Evolutionary conservation across 2,888 invertebrate species (phyloP), one percentile per base, ranked within the genome.

Genomic region (Agonopterix subpropinquella): DNA sequence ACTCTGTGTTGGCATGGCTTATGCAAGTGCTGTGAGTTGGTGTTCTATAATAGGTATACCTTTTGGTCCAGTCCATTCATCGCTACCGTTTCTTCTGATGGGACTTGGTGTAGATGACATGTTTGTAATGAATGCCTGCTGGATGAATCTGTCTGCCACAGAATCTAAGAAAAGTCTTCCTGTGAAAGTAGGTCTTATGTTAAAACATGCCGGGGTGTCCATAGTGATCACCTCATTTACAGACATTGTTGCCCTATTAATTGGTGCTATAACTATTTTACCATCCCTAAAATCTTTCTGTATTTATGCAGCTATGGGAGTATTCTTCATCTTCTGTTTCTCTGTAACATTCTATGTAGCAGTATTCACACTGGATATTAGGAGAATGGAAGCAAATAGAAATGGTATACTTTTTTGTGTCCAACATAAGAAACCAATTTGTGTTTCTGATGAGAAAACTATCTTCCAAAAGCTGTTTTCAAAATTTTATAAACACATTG

Each of bases 101-200:
- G 95, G 95, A 53, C 90, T 95, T 59, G 93, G 94, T 37, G 92
- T 96, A 18, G 96, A 96, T 64, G 96, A 96, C 67, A 94, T 95
- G 91, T 95, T 96, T 77, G 94, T 96, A 0, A 94, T 96, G 82
- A 91, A 93, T 82, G 92, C 94, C 13, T 92, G 93, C 67, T 94
- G 93, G 93, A 91, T 92, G 53, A 92, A 93, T 65, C 71, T 92
- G 10, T 79, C 91, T 8, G 76, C 83, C 41, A 81, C 90, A 45
- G 85, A 90, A 55, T 75, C 80, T 44, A 77, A 83, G 49, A 84
- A 89, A 58, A 87, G 90, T 56, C 66, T 93, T 36, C 89, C 91
- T n/a, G 89, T 92, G 61, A 90, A 90, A 75, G 87, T 95, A 47
- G 95, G 92, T 0, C 70, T 91, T 41, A 92, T 93, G 89, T 71